Evolutionary conservation across 2,888 invertebrate genomes (phyloP).

Genomic region (Glyphotaelius pellucidus): DNA sequence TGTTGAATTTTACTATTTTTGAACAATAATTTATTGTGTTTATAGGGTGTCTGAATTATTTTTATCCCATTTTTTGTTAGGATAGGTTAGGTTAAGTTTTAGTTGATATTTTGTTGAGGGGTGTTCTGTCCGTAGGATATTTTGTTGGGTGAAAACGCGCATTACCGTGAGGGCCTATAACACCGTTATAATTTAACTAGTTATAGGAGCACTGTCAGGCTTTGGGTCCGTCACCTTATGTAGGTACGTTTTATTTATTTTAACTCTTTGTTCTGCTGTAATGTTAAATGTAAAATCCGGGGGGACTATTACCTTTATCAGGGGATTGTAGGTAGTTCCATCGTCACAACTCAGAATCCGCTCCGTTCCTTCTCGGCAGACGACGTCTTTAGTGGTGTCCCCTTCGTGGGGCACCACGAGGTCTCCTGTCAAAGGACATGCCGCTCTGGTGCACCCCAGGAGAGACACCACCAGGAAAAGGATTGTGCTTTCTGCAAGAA

Average conservation of each 20-base stretch:
- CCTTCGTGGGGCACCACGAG: not conserved
- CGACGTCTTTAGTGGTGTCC: not conserved
- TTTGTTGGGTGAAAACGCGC: too few relatives aligned
- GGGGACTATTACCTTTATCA: not conserved
- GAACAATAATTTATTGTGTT: too few relatives aligned
- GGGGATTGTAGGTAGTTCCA: not conserved
- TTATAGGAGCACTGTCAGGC: too few relatives aligned
- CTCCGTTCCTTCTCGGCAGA: not conserved
- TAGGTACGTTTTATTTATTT: not conserved
- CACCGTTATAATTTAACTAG: too few relatives aligned
- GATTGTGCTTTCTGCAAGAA: not conserved
- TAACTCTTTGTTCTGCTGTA: too few relatives aligned
- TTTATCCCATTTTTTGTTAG: too few relatives aligned
- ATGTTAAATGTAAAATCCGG: not conserved
- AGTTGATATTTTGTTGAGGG: too few relatives aligned
- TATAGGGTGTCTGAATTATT: too few relatives aligned
- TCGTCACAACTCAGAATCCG: not conserved
- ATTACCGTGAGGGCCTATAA: too few relatives aligned
- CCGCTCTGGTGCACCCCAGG: not conserved
- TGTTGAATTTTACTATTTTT: too few relatives aligned
- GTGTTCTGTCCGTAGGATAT: too few relatives aligned
- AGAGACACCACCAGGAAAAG: not conserved
- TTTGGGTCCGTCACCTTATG: not conserved
- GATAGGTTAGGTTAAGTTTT: too few relatives aligned
- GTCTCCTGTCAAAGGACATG: not conserved